Conservation (phyloP, 1,140 invertebrate genomes). For the Drosophila asahinai region DNA sequence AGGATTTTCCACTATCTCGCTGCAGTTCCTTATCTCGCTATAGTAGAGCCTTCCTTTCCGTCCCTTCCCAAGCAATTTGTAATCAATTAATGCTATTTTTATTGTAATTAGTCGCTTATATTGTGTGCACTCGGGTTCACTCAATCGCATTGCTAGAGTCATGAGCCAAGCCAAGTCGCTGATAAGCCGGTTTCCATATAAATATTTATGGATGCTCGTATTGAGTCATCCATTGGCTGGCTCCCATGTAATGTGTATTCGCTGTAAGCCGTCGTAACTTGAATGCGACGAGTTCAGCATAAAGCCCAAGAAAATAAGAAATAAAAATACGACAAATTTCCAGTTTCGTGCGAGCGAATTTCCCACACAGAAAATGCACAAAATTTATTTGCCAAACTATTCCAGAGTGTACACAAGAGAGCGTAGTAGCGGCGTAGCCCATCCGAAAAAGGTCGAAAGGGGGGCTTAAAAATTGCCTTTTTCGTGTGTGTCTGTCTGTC, state of each 20-base stretch:
- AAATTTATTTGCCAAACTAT: constrained; percentile 39
- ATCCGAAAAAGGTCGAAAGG: constrained; percentile 52
- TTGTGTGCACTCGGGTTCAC: constrained; percentile 23
- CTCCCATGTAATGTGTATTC: constrained; percentile 1
- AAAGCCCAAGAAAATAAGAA: constrained; percentile 9
- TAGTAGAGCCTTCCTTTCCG: constrained; percentile 2
- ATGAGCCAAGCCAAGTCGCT: constrained; percentile 11
- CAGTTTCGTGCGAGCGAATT: constrained; percentile 37
- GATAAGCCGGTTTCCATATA: constrained; percentile 55
- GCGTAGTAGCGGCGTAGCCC: constrained; percentile 2
- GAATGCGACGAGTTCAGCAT: constrained; percentile 17
- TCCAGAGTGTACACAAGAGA: constrained; percentile 1
- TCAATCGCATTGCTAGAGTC: constrained; percentile 26
- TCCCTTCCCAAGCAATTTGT: constrained; percentile 60
- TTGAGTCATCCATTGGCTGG: constrained; percentile 35
- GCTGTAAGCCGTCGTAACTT: neutral
- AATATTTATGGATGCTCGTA: constrained; percentile 26
- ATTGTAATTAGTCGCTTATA: constrained; percentile 55
- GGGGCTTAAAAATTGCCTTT: constrained; percentile 44
- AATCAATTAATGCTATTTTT: constrained; percentile 68
- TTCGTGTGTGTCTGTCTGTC: constrained; percentile 41
- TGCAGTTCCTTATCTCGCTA: constrained; percentile 27
- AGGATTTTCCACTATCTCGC: constrained; percentile 4
- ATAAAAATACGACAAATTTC: constrained; percentile 38
- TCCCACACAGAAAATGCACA: constrained; percentile 59